phyloP scores from a whole-genome alignment of 2,888 invertebrate genomes.

The Embidobia sp. region DNA sequence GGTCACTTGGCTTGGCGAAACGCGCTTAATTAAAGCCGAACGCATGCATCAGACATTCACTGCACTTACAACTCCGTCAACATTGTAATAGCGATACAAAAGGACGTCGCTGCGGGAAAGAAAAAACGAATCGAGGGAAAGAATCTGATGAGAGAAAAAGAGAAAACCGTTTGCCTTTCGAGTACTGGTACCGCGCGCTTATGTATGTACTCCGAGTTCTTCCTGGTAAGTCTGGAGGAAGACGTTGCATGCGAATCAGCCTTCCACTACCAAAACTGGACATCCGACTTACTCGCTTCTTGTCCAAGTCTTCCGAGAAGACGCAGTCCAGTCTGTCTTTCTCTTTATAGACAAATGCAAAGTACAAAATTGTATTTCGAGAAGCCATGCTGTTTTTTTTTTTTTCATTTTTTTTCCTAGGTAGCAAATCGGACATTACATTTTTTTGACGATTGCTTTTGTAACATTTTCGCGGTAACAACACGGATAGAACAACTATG shows the following conservation, averaged over 20 bases:
- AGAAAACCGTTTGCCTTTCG: slow-evolving; percentile 62
- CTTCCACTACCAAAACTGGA: slow-evolving; percentile 74
- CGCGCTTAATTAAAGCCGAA: slow-evolving; percentile 31
- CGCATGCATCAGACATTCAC: slow-evolving; percentile 12
- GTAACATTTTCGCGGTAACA: too few species aligned
- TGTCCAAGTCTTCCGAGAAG: slow-evolving; percentile 69
- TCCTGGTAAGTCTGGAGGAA: slow-evolving; percentile 72
- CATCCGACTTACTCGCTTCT: slow-evolving; percentile 70
- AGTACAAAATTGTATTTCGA: background rate
- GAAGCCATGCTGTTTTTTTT: too few species aligned
- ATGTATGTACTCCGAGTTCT: slow-evolving; percentile 68
- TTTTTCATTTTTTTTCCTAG: too few species aligned
- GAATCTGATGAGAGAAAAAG: slow-evolving; percentile 41
- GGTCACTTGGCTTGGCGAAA: slow-evolving; percentile 16
- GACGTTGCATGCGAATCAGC: slow-evolving; percentile 75
- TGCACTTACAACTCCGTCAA: slow-evolving; percentile 24
- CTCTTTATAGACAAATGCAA: slow-evolving; percentile 36
- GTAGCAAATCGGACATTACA: too few species aligned
- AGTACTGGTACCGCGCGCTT: slow-evolving; percentile 69
- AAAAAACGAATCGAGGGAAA: slow-evolving; percentile 29
- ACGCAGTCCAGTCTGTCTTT: slow-evolving; percentile 21
- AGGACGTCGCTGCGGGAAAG: slow-evolving; percentile 16
- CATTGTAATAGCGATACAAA: slow-evolving; percentile 30
- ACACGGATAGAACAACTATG: too few species aligned
- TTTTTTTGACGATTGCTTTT: too few species aligned